These are phyloP conservation scores for Yponomeuta cagnagella DNA, from an alignment of 2,888 invertebrate species.

Conservation along the genomic window DNA sequence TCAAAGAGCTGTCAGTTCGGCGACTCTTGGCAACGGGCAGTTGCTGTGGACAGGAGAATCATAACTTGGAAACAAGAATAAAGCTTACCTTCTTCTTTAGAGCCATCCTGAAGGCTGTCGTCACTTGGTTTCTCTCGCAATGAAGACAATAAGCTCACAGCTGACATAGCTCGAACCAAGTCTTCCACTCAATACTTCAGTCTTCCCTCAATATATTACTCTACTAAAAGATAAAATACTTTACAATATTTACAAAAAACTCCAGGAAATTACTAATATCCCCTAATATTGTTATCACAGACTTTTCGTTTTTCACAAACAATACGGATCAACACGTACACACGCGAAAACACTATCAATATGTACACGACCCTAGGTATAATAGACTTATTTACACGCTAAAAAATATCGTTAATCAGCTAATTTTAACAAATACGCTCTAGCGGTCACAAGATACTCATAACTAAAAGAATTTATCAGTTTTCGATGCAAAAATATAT, in stretches of 20 bases:
- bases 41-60: not conserved
- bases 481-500: constrained; percentile 76
- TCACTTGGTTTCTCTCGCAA: constrained; percentile 68
- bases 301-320: constrained; percentile 77
- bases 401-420: constrained; percentile 72
- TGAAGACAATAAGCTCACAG: constrained; percentile 70
- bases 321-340: constrained; percentile 77
- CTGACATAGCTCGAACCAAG: constrained; percentile 69
- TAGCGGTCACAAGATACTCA: constrained; percentile 74
- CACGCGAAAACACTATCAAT: constrained; percentile 74
- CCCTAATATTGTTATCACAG: constrained; percentile 77
- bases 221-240: constrained; percentile 70
- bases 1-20: constrained; percentile 1
- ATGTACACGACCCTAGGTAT: constrained; percentile 70
- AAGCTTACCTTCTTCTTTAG: constrained; percentile 56
- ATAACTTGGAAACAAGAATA: not conserved
- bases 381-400: constrained; percentile 75
- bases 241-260: constrained; percentile 71
- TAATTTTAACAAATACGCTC: constrained; percentile 73
- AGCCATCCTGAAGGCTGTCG: constrained; percentile 60
- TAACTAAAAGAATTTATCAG: constrained; percentile 76
- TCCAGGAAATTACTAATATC: constrained; percentile 69
- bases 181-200: constrained; percentile 63
- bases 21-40: not conserved
- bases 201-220: constrained; percentile 72